A percentile compares a stretch with the other conserved stretches of the same genome.
Conservation (phyloP, 2,113 vertebrate genomes). For the Zingel zingel region DNA sequence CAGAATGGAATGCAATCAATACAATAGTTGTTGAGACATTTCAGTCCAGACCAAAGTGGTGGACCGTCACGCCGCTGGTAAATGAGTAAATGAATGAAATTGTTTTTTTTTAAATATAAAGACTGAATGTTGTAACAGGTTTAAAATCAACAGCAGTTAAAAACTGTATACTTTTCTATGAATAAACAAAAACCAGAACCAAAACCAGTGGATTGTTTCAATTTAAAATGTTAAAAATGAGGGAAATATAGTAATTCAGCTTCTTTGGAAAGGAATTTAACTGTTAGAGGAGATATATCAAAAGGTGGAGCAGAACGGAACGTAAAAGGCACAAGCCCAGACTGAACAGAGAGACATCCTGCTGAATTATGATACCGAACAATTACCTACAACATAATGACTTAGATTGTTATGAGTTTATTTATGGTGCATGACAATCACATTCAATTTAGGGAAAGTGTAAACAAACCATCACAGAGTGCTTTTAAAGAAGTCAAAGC, state of each 20-base stretch:
- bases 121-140: neutral
- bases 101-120: neutral
- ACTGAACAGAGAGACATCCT: neutral
- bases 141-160: neutral
- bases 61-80: neutral
- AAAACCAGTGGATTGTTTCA: neutral
- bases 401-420: constrained; percentile 13
- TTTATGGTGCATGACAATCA: constrained; percentile 12
- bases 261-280: neutral
- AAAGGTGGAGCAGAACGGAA: neutral
- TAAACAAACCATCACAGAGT: constrained; percentile 17
- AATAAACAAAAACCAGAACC: too few relatives aligned
- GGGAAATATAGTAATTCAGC: neutral
- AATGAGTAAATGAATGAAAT: neutral
- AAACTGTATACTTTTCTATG: neutral
- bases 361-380: constrained; percentile 15
- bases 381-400: constrained; percentile 5
- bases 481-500: constrained; percentile 23
- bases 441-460: neutral
- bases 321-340: neutral
- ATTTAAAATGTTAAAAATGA: neutral
- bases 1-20: neutral
- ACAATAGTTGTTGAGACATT: neutral
- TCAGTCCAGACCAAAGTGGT: neutral
- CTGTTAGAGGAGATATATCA: too few relatives aligned